Base-by-base conservation (phyloP, 2,797 vertebrate genomes). In the Craterocephalus amniculus region DNA sequence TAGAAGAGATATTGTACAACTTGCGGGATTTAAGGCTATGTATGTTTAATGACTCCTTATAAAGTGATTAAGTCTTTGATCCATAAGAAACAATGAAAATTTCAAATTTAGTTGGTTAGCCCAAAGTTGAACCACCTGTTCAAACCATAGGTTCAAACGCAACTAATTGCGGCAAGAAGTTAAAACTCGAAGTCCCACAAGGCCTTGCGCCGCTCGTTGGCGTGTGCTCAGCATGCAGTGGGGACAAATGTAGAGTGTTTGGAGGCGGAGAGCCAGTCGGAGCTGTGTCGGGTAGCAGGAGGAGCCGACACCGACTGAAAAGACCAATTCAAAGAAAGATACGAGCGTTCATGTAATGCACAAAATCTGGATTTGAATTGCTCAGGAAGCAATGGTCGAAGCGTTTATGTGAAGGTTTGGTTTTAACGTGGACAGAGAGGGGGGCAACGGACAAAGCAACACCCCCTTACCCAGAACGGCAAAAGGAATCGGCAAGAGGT, bases 191-290 rank as follows among this genome's bases (percentile, higher is more conserved):
- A 35, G 8, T 92, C 94, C 93, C 93, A 83, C 3, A 59, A 89
- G 73, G 26, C 87, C 35, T 61, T 75, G 87, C 89, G 90, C 34
- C 56, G 49, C 63, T 36, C 57, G 2, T 38, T 59, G 72, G 74
- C 38, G 76, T 84, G 83, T 67, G 80, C 83, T 67, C 73, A 73
- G 88, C 80, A 83, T 85, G 88, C 87, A 80, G 79, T 29, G 62
- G 87, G 18, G 72, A 74, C 82, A 84, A 63, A 74, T 70, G 64
- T 62, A 1, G 76, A 88, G 87, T 74, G 88, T 81, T 80, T 78
- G 91, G 74, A 92, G 91, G 93, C 88, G 91, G 91, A 80, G 91
- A 90, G 83, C 90, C 78, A 75, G 79, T 78, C 66, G 70, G 85
- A 84, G 82, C 85, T 63, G 86, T 85, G 88, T 83, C 72, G 83